These are phyloP conservation scores for Oxygymnocypris stewartii DNA, from an alignment of 2,113 vertebrate genomes.

Conservation along the genomic window DNA sequence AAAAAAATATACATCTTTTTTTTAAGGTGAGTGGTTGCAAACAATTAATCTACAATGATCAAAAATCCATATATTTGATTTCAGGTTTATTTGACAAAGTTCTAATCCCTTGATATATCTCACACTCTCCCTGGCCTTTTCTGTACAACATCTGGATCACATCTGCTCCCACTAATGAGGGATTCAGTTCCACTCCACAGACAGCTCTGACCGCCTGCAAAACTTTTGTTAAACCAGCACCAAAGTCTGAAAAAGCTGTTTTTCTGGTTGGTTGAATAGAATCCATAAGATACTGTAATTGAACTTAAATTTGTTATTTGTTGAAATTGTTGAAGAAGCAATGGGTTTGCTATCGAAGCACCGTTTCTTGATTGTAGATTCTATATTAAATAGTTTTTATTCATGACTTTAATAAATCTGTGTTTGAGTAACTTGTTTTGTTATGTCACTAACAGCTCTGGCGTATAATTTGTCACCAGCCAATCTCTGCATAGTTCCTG, in stretches of 20 bases:
- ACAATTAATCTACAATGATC: not conserved
- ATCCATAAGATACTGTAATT: not conserved
- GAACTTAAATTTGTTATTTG: not conserved
- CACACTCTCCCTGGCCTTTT: slow-evolving; percentile 1
- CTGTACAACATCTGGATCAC: slow-evolving; percentile 64
- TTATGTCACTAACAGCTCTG: not conserved
- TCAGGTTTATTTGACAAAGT: slow-evolving; percentile 22
- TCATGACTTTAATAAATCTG: not conserved
- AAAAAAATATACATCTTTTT: no score
- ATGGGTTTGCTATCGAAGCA: not conserved
- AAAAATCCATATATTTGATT: not conserved
- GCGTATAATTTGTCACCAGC: not conserved
- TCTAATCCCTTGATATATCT: slow-evolving; percentile 7
- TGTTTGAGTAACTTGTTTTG: not conserved
- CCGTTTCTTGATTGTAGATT: not conserved
- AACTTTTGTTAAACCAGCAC: not conserved
- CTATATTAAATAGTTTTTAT: not conserved
- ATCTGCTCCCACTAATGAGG: slow-evolving; percentile 72
- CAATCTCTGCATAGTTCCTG: slow-evolving; percentile 70
- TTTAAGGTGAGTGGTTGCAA: no score
- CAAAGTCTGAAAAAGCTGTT: not conserved
- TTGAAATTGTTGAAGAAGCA: not conserved
- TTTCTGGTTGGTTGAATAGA: not conserved
- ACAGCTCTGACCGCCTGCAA: slow-evolving; percentile 29
- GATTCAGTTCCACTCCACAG: slow-evolving; percentile 38